Evolutionary conservation across 1,140 invertebrate genomes (phyloP), one percentile per base, ranked within the genome.

Genomic region (Pogonomyrmex barbatus): DNA sequence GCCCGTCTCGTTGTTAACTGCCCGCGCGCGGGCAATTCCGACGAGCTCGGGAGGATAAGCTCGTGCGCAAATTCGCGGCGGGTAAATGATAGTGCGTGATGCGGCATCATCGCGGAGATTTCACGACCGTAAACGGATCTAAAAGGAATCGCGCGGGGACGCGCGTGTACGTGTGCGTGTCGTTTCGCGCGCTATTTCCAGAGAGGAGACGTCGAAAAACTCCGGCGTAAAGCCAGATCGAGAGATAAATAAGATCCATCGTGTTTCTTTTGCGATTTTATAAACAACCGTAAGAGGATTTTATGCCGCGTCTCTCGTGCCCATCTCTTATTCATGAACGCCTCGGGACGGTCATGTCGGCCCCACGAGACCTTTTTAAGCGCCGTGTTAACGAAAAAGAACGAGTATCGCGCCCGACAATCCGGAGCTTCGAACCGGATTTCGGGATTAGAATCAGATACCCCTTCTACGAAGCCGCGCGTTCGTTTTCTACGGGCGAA

Each of bases 371-470:
- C 68, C 65, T 65, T 82, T 87, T 70, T 81, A 62, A 88, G 50
- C 45, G 24, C 36, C 78, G 85, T 82, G 88, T 89, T 87, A 87
- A 87, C 65, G 79, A 83, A 89, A 89, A 89, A 89, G n/a, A 39
- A 89, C 17, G 70, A 87, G 50, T n/a, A 17, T 45, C 36, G 33
- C n/a, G 45, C 58, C 24, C 63, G 73, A 86, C 76, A 87, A 88
- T 87, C 78, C 86, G 77, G 71, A 71, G 79, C 65, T 77, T 58
- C 86, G 60, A 89, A 89, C 88, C 86, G 88, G 88, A 89, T 89
- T 89, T 89, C 86, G 67, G 86, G 88, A 89, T 89, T 89, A 89
- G 70, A 89, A 89, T 89, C 88, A 73, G 70, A 78, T 88, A 75
- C 56, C 81, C 71, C 84, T 78, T 84, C 86, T 62, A 56, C 56